Conservation (phyloP, 2,888 invertebrate genomes). For the Conus canariensis region DNA sequence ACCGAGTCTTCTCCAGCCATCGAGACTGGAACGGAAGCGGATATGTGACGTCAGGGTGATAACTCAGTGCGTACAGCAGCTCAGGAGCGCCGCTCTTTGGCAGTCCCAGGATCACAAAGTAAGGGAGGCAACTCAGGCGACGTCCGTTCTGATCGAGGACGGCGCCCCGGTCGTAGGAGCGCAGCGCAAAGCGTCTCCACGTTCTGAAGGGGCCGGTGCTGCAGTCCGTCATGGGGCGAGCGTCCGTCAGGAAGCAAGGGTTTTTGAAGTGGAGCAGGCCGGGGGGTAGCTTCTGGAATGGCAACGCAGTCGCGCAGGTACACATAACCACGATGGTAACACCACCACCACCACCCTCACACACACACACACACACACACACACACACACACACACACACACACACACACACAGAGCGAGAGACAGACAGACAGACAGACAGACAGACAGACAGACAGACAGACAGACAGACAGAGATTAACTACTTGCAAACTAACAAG, state of each 20-base stretch:
- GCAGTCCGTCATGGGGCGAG: not conserved
- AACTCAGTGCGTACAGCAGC: slow-evolving; percentile 8
- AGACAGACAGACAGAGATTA: too few relatives aligned
- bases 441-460: too few relatives aligned
- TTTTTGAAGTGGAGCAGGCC: slow-evolving; percentile 14
- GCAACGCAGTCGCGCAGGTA: too few relatives aligned
- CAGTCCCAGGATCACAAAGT: slow-evolving; percentile 19
- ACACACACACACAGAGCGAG: too few relatives aligned
- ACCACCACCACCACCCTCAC: too few relatives aligned
- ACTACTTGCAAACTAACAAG: too few relatives aligned
- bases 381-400: too few relatives aligned
- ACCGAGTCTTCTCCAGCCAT: slow-evolving; percentile 21
- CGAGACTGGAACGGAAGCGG: slow-evolving; percentile 22
- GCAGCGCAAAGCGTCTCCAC: not conserved
- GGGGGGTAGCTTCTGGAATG: not conserved
- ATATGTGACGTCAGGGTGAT: slow-evolving; percentile 34
- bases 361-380: too few relatives aligned
- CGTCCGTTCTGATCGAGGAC: not conserved
- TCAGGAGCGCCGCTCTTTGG: slow-evolving; percentile 22
- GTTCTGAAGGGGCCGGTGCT: not conserved
- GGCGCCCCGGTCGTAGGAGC: not conserved
- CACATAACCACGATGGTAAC: too few relatives aligned
- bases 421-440: too few relatives aligned
- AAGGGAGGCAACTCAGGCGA: slow-evolving; percentile 37
- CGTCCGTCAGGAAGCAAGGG: slow-evolving; percentile 9